Evolutionary conservation across 1,140 invertebrate genomes (phyloP).

Genomic region (Papilio xuthus): DNA sequence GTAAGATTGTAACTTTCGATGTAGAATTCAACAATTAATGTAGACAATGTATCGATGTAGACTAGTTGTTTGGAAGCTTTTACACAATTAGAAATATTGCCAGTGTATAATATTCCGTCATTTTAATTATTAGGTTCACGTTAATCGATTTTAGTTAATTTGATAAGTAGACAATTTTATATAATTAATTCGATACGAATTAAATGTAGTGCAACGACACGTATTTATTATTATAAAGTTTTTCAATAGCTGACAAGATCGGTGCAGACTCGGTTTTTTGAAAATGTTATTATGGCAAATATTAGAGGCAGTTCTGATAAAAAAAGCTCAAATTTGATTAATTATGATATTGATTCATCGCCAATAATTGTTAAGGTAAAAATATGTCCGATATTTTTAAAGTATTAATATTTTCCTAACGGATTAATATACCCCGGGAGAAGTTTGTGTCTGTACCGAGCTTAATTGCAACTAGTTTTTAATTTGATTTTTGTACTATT

Average conservation of each 20-base stretch:
- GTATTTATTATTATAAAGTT: slow-evolving; percentile 6
- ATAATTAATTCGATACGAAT: slow-evolving; percentile 43
- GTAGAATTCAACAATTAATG: slow-evolving; percentile 60
- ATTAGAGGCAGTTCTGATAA: not conserved
- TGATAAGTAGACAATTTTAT: slow-evolving; percentile 72
- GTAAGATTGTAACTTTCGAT: slow-evolving; percentile 62
- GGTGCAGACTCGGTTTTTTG: slow-evolving; percentile 18
- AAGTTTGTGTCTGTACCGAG: slow-evolving; percentile 25
- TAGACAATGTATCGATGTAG: slow-evolving; percentile 59
- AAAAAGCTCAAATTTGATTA: slow-evolving; percentile 14
- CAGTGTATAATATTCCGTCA: slow-evolving; percentile 73
- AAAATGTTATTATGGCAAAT: not conserved
- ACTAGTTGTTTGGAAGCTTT: slow-evolving; percentile 78
- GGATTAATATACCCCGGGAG: not conserved
- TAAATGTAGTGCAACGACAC: slow-evolving; percentile 33
- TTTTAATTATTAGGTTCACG: slow-evolving; percentile 59
- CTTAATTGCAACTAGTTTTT: slow-evolving; percentile 22
- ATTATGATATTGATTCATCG: not conserved
- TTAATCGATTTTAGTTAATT: slow-evolving; percentile 56
- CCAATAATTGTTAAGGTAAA: not conserved
- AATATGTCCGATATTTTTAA: not conserved
- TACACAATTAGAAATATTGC: slow-evolving; percentile 73
- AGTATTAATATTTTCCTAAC: slow-evolving; percentile 1
- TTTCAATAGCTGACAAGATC: slow-evolving; percentile 16
- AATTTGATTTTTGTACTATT: slow-evolving; percentile 35